Evolutionary conservation across 1,140 invertebrate genomes (phyloP), one percentile per base, ranked within the genome.

Genomic region (Diprion similis): DNA sequence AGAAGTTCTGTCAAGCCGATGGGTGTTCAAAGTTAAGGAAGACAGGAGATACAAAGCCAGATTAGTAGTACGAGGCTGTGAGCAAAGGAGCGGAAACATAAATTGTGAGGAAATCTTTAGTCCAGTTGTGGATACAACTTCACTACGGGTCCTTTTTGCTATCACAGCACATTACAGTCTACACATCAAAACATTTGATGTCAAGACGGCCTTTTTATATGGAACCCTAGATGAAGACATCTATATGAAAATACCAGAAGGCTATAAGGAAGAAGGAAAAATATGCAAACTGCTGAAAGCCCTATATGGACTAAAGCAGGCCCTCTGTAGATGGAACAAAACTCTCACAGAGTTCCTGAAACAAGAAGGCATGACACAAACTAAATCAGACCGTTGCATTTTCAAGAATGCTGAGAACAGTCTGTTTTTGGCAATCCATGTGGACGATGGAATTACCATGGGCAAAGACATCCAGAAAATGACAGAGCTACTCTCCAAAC

Each of bases 131-230:
- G 76, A 71, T 68, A 17, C 78, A 75, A 45, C 68, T 10, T 59
- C 51, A 59, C 51, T 59, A 17, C 11, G 51, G 9, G n/a, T 17
- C 4, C 51, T 59, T 0, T 17, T 59, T 15, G 51, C 51, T 15
- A 17, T 59, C 3, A 17, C 51, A 17, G n/a, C 9, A 6, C 11
- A 59, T 17, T 65, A 46, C 17, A 24, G 73, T 13, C 73, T 65
- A 19, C 0, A 75, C 18, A 71, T 87, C 15, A 45, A 77, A 10
- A 86, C 87, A 75, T 77, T 86, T 67, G 87, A 87, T 76, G 82
- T 87, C 1, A 81, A 76, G 66, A 85, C 80, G 10, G 83, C 83
- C 4, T 88, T 86, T 78, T 74, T 88, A 1, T 73, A 87, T 75
- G 82, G 82, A 10, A 73, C 75, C 24, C 65, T 88, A n/a, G 68